These are phyloP conservation scores for Nebria salina DNA, from an alignment of 2,888 invertebrate species.

Conservation along the genomic window DNA sequence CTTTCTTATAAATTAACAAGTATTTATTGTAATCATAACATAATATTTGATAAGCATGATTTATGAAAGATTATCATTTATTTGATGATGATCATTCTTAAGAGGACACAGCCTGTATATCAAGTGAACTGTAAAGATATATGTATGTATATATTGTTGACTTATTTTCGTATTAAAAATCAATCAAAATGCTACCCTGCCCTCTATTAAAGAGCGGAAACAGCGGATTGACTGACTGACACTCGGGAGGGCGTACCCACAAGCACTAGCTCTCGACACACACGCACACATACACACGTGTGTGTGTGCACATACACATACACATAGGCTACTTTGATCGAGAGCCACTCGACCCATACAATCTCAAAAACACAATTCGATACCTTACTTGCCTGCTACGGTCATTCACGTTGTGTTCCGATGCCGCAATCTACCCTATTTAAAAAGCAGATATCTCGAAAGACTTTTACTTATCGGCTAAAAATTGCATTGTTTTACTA, in stretches of 20 bases:
- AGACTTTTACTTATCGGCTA: not conserved
- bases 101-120: not conserved
- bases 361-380: conserved; percentile 13
- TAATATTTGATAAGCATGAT: no score
- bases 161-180: not conserved
- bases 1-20: no score
- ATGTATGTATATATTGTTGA: not conserved
- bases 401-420: not conserved
- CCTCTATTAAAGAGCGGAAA: conserved; percentile 12
- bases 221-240: conserved; percentile 19
- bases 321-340: conserved; percentile 18
- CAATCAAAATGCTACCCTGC: conserved; percentile 9
- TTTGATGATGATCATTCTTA: no score
- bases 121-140: not conserved
- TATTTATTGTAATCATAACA: no score
- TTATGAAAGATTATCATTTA: no score
- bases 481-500: not conserved
- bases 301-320: conserved; percentile 5
- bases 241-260: conserved; percentile 4
- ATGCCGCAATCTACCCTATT: not conserved
- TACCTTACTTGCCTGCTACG: not conserved
- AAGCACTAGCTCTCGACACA: conserved; percentile 14
- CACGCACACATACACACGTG: not conserved
- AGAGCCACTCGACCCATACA: conserved; percentile 41
- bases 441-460: not conserved